These are phyloP conservation scores for Cantharis nigra DNA, from an alignment of 2,888 invertebrate genomes.

Conservation along the genomic window DNA sequence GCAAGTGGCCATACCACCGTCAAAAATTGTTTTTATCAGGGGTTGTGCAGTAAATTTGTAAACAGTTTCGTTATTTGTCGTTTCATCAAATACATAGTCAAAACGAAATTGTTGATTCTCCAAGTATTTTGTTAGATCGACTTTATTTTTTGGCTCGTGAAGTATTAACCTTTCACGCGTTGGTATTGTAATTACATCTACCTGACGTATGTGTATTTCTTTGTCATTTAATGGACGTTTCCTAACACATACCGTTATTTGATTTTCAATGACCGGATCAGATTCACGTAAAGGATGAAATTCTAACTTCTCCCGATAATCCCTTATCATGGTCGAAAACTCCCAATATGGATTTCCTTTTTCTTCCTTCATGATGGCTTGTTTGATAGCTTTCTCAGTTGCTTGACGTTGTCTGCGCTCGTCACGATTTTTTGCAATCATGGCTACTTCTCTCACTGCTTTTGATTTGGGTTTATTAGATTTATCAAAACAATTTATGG, in stretches of 20 bases:
- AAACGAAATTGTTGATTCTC: conserved; percentile 98
- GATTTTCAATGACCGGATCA: conserved; percentile 87
- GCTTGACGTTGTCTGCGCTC: conserved; percentile 88
- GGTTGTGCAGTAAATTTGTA: conserved; percentile 99
- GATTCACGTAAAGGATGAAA: conserved; percentile 83
- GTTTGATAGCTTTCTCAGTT: conserved; percentile 85
- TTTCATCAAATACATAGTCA: conserved; percentile 98
- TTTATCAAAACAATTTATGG: neutral
- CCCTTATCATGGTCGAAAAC: conserved; percentile 91
- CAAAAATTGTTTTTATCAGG: conserved; percentile 96
- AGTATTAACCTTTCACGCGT: conserved; percentile 85
- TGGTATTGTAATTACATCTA: conserved; percentile 96
- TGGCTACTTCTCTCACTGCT: conserved; percentile 82
- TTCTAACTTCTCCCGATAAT: conserved; percentile 82
- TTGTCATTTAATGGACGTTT: conserved; percentile 96
- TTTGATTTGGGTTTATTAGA: conserved; percentile 41
- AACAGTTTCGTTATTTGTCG: conserved; percentile 91
- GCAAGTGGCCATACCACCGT: conserved; percentile 99
- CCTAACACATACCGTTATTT: conserved; percentile 97
- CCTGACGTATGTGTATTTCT: conserved; percentile 82
- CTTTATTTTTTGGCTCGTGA: conserved; percentile 92
- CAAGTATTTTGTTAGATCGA: conserved; percentile 96
- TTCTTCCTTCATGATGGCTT: conserved; percentile 87
- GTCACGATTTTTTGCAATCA: conserved; percentile 93
- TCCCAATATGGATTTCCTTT: conserved; percentile 97